Conservation (phyloP, 1,140 invertebrate species). For the Druon quercuslanigerum region DNA sequence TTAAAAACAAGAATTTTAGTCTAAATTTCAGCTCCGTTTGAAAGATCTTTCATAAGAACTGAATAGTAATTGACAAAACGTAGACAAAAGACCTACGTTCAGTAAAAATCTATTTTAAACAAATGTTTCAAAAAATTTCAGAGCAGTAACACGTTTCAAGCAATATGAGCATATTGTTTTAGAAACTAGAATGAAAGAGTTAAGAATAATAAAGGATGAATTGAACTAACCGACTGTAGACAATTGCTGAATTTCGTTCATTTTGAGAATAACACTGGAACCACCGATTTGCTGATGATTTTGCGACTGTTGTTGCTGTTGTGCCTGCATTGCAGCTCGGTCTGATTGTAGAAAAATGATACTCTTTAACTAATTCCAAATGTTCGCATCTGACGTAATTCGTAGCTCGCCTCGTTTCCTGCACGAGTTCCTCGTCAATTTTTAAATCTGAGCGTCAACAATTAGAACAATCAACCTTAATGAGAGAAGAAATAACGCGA, state of each 20-base stretch:
- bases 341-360: constrained; percentile 19
- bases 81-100: too few relatives aligned
- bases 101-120: background rate
- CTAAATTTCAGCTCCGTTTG: too few relatives aligned
- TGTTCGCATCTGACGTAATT: background rate
- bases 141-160: background rate
- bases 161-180: background rate
- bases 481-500: constrained; percentile 22
- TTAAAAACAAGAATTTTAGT: too few relatives aligned
- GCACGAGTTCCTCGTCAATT: constrained; percentile 23
- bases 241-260: constrained; percentile 84
- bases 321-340: constrained; percentile 63
- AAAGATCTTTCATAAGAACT: too few relatives aligned
- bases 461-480: background rate
- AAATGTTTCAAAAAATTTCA: background rate
- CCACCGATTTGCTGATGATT: constrained; percentile 57
- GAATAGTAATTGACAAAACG: too few relatives aligned
- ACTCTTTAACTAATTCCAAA: constrained; percentile 7
- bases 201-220: constrained; percentile 38
- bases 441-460: background rate
- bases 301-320: constrained; percentile 62
- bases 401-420: background rate
- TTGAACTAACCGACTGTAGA: constrained; percentile 80
- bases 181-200: constrained; percentile 20
- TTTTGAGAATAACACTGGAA: constrained; percentile 82